Evolutionary conservation across 2,888 invertebrate genomes (phyloP).

Genomic region (Nowickia ferox): DNA sequence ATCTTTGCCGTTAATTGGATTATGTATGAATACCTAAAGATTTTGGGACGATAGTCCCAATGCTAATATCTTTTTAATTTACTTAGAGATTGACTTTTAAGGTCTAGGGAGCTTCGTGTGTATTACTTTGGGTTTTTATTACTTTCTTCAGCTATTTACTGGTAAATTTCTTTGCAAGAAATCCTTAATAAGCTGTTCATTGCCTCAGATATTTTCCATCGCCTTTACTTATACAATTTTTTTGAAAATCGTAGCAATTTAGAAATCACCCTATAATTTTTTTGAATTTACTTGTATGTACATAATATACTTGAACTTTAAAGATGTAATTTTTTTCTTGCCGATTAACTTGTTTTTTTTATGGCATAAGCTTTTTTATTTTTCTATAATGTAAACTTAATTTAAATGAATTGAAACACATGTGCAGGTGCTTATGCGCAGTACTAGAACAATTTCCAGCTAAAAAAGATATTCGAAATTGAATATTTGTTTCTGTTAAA

Average conservation of each 20-base stretch:
- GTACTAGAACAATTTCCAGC: background rate
- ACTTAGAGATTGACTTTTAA: too few relatives aligned
- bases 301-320: conserved; percentile 36
- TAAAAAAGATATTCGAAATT: background rate
- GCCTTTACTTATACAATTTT: too few relatives aligned
- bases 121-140: too few relatives aligned
- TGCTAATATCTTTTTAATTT: too few relatives aligned
- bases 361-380: background rate
- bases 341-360: background rate
- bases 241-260: background rate
- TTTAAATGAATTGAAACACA: conserved; percentile 3
- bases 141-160: too few relatives aligned
- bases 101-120: too few relatives aligned
- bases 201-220: too few relatives aligned
- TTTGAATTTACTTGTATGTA: background rate
- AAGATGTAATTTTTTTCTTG: conserved; percentile 12
- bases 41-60: too few relatives aligned
- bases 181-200: too few relatives aligned
- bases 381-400: conserved; percentile 12
- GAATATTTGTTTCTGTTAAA: background rate
- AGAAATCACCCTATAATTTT: background rate
- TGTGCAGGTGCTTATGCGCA: background rate
- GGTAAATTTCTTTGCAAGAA: too few relatives aligned
- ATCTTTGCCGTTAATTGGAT: too few relatives aligned
- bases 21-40: too few relatives aligned